Conservation (phyloP, 2,797 vertebrate species). For the Trichosurus vulpecula region DNA sequence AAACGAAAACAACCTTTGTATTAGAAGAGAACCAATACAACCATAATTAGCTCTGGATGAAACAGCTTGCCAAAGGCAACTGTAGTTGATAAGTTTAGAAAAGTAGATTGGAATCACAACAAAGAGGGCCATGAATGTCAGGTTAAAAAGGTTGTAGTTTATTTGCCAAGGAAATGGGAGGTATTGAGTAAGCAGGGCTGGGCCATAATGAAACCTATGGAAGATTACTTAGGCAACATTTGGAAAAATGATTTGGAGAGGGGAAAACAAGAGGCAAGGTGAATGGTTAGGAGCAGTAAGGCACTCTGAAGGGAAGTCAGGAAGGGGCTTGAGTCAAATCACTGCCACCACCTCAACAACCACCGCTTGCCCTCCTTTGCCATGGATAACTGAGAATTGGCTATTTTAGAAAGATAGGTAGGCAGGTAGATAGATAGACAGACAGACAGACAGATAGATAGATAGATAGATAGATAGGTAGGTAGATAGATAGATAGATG, state of each 20-base stretch:
- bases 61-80: neutral
- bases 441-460: too few species aligned
- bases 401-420: neutral
- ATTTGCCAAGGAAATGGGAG: neutral
- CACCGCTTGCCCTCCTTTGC: neutral
- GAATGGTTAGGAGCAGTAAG: neutral
- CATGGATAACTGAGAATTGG: neutral
- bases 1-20: neutral
- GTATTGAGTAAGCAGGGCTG: neutral
- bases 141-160: neutral
- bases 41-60: neutral
- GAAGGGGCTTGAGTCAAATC: neutral
- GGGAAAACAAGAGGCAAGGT: neutral
- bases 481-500: too few species aligned
- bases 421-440: too few species aligned
- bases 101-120: neutral
- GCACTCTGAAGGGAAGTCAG: neutral
- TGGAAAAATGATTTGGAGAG: too few species aligned
- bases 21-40: neutral
- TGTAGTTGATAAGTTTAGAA: neutral
- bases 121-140: neutral
- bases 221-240: neutral
- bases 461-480: too few species aligned
- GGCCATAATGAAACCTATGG: neutral
- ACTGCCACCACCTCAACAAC: neutral